Conservation (phyloP, 30 jellyfish, hydroid and myxozoan genomes). For the Calvadosia cruxmelitensis region DNA sequence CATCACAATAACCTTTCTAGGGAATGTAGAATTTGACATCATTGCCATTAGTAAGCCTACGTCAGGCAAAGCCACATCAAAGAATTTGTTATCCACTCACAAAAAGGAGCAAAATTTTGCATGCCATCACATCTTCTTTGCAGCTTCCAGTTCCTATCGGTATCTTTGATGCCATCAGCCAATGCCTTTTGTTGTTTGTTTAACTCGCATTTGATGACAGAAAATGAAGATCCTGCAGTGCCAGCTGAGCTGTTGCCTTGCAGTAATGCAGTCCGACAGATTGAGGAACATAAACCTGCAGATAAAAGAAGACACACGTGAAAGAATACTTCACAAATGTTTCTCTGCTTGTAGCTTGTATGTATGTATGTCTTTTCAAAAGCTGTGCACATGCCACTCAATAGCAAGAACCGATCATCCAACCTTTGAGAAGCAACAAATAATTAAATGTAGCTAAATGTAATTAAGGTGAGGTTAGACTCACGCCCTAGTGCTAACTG, state of each 20-base stretch:
- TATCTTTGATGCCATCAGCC: background rate
- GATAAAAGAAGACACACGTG: background rate
- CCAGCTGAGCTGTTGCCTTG: background rate
- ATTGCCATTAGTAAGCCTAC: too few relatives aligned
- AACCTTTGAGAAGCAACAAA: background rate
- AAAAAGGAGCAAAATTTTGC: constrained; percentile 74
- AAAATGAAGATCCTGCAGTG: background rate
- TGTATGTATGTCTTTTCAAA: background rate
- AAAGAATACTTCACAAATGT: background rate
- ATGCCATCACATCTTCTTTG: constrained; percentile 40
- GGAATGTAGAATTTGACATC: too few relatives aligned
- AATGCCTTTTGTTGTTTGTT: background rate
- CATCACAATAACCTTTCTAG: too few relatives aligned
- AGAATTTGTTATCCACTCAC: too few relatives aligned
- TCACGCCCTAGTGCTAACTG: too few relatives aligned
- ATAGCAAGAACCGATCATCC: background rate
- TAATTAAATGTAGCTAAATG: background rate
- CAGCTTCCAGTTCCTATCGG: background rate
- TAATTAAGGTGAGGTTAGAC: too few relatives aligned
- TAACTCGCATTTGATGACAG: background rate
- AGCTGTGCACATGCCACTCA: background rate
- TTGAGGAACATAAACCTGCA: background rate
- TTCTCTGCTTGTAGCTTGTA: too few relatives aligned
- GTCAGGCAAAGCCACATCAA: too few relatives aligned
- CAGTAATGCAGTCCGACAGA: background rate